phyloP scores from a whole-genome alignment of 2,113 vertebrate genomes.

The Lota lota region DNA sequence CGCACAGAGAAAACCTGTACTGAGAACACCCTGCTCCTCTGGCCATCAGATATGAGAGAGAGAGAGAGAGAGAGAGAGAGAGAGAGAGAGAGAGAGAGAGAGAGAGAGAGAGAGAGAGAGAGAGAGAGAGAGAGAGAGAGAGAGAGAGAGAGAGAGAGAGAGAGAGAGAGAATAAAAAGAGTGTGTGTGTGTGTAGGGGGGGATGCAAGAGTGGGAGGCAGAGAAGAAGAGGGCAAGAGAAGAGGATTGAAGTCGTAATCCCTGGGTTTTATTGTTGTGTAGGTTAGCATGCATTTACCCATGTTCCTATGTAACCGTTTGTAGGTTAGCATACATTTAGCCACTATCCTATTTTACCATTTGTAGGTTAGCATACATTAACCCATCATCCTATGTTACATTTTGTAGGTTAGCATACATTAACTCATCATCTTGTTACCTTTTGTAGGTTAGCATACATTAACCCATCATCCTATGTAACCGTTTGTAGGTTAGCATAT shows the following conservation, averaged over 20 bases:
- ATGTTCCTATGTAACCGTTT: neutral
- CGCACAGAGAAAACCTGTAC: slow-evolving; percentile 20
- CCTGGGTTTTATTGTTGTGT: slow-evolving; percentile 11
- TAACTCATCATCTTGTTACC: too few species aligned
- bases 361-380: too few species aligned
- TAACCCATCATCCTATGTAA: neutral
- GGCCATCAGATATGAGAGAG: slow-evolving; percentile 14
- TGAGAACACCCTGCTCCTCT: slow-evolving; percentile 32
- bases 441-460: too few species aligned
- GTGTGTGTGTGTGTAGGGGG: too few species aligned
- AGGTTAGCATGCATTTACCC: neutral
- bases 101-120: neutral
- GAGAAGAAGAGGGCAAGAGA: neutral
- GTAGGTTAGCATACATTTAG: neutral
- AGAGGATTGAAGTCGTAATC: slow-evolving; percentile 33
- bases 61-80: slow-evolving; percentile 3
- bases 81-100: neutral
- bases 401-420: too few species aligned
- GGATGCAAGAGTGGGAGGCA: neutral
- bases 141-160: too few species aligned
- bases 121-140: too few species aligned
- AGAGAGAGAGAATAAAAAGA: too few species aligned
- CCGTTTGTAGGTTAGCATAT: neutral
- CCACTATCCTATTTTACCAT: too few species aligned
- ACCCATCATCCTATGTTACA: too few species aligned